Base-by-base conservation (phyloP, 2,888 invertebrate genomes). In the Drosophila rubida region DNA sequence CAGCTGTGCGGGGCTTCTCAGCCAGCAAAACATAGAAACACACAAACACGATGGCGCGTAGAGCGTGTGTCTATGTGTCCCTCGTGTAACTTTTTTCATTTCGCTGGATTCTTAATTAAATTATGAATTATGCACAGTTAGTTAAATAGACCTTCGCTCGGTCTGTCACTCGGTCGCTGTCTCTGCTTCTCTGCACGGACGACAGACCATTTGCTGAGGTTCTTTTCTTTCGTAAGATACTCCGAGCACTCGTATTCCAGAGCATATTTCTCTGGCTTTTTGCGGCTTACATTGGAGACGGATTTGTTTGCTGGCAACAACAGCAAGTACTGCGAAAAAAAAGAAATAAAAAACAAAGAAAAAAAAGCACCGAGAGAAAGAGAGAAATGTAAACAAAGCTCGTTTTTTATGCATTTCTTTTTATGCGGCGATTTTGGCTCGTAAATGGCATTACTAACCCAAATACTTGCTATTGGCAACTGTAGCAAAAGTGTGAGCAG, bases 71-170 rank as follows among this genome's bases (percentile, higher is more conserved):
- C 76, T 77, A 71, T 89, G 89, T 77, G 89, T 78, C 80, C 89
- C 89, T 77, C 66, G 70, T 80, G 79, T 75, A 80, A 83, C 78
- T 89, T 86, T 88, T 86, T 88, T 89, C 90, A 88, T 89, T 90
- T 88, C 87, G 89, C 71, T 83, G 90, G 78, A 83, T 90, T 90
- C 90, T 90, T 90, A 90, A 90, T 90, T 90, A 90, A 90, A 90
- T 90, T 90, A 90, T 90, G 90, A 90, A 90, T 90, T 90, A 90
- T 90, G 89, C 90, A 90, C 90, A 90, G 88, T 87, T 88, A 90
- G 90, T 89, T 90, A 90, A 88, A 86, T 90, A 90, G 90, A 90
- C 86, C 86, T 80, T 74, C 76, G 55, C 25, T 55, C 55, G 32
- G 42, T 54, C 54, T 32, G 54, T 54, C 54, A 23, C 30, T 54